Conservation (phyloP, 2,113 vertebrate genomes). For the Burhinus oedicnemus region DNA sequence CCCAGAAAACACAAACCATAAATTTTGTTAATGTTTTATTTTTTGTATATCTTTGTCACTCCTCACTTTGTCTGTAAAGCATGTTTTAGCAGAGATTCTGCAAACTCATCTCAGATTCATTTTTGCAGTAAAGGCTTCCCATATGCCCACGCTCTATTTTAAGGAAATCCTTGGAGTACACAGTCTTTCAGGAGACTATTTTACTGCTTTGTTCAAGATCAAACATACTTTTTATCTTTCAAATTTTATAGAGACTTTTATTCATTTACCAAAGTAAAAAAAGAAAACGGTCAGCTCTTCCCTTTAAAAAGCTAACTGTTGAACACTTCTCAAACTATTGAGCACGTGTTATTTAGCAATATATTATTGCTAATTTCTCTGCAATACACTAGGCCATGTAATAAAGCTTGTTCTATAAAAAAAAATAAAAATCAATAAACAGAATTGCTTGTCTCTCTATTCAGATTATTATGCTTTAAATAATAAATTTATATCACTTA, state of each 20-base stretch:
- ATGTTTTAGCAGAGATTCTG: background rate
- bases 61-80: background rate
- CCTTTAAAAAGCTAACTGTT: background rate
- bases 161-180: background rate
- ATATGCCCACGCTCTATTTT: background rate
- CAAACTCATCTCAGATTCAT: background rate
- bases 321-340: background rate
- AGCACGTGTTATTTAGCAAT: background rate
- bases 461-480: background rate
- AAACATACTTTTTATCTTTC: background rate
- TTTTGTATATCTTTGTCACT: background rate
- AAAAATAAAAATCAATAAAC: fast-evolving
- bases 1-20: fast-evolving
- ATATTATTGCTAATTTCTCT: background rate
- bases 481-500: background rate
- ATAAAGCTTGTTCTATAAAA: background rate
- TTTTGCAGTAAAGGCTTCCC: background rate
- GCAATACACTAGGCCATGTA: background rate
- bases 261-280: background rate
- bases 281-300: background rate
- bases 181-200: background rate
- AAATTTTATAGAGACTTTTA: background rate
- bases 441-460: background rate
- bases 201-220: background rate
- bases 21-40: background rate